A percentile compares a stretch with the other conserved stretches of the same genome.
Evolutionary conservation across 2,888 invertebrate genomes (phyloP).

Genomic region (Erannis defoliaria): DNA sequence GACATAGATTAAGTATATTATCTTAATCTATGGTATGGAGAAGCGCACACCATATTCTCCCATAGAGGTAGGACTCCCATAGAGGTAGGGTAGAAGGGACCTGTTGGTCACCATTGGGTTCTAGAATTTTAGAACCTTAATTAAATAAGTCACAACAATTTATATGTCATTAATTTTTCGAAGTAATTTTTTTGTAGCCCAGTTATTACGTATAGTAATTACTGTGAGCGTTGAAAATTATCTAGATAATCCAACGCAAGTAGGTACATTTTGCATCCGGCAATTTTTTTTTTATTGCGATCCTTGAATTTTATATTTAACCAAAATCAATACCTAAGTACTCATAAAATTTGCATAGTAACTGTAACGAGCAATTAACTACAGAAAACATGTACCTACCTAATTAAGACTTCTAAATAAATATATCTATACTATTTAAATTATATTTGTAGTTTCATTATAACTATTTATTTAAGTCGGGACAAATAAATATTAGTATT

Average conservation of each 20-base stretch:
- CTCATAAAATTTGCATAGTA: conserved; percentile 10
- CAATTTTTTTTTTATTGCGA: conserved; percentile 11
- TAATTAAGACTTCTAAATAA: conserved; percentile 17
- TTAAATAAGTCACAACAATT: too few species aligned
- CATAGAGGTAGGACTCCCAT: too few species aligned
- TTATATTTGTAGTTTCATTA: background rate
- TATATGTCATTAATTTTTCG: background rate
- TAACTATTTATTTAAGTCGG: too few species aligned
- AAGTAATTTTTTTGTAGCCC: background rate
- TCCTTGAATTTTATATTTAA: conserved; percentile 16
- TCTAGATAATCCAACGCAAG: background rate
- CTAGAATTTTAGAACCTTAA: too few species aligned
- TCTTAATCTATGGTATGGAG: too few species aligned
- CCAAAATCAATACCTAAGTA: conserved; percentile 8
- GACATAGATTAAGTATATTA: too few species aligned
- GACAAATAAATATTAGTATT: too few species aligned
- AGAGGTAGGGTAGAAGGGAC: too few species aligned
- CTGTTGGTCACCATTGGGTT: too few species aligned
- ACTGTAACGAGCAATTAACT: conserved; percentile 5
- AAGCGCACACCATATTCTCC: too few species aligned
- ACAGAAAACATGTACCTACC: background rate
- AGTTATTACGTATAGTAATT: too few species aligned
- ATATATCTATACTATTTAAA: conserved; percentile 4
- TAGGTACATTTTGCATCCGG: conserved; percentile 10
- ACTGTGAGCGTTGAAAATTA: background rate